These are phyloP conservation scores for Mellivora capensis DNA, from an alignment of 2,113 vertebrate genomes.

Conservation along the genomic window DNA sequence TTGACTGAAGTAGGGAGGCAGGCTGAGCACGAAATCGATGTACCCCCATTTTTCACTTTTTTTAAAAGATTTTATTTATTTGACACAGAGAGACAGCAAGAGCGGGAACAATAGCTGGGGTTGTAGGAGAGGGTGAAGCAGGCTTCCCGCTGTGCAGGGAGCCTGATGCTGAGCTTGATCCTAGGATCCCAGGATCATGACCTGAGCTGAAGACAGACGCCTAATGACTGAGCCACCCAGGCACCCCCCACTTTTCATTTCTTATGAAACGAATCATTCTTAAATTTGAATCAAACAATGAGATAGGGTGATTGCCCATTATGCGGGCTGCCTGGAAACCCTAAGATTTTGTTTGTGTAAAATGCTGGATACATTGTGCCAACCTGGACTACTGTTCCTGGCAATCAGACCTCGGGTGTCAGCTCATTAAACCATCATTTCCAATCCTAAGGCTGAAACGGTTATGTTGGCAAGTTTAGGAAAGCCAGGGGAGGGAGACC, in stretches of 20 bases:
- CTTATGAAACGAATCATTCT: neutral
- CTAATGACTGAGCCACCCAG: no score
- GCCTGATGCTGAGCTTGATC: no score
- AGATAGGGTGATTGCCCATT: neutral
- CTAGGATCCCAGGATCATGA: no score
- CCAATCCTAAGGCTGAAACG: neutral
- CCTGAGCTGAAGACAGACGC: no score
- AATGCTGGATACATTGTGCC: neutral
- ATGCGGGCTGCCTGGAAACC: neutral
- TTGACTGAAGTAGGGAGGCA: neutral
- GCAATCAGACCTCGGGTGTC: neutral
- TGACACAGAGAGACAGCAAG: no score
- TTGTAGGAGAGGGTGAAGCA: no score
- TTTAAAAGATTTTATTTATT: no score
- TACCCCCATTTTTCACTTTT: neutral
- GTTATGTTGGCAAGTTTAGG: neutral
- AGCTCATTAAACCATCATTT: neutral
- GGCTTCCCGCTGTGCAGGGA: no score
- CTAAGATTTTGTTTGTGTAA: neutral
- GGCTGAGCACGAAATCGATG: neutral
- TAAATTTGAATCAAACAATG: neutral
- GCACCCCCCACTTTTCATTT: neutral
- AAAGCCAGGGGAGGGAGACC: neutral
- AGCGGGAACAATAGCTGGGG: no score
- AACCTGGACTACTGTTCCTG: neutral